Base-by-base conservation (phyloP, 2,113 vertebrate species). In the Alosa alosa region DNA sequence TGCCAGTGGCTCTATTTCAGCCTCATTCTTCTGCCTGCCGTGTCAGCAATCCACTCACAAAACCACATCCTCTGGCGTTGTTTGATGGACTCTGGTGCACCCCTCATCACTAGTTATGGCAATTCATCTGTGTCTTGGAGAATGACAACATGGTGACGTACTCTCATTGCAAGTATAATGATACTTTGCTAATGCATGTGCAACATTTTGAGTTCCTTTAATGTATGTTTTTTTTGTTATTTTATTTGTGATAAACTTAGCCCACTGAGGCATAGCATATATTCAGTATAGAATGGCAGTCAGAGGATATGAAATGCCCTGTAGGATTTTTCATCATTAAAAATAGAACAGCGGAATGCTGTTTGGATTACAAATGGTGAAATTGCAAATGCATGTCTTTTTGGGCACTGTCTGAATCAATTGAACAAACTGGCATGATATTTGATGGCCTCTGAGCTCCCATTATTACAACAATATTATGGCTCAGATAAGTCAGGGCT, bases 381-480 rank as follows among this genome's bases (percentile, higher is more conserved):
- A 89, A 92, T 89, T 92, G 86, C 82, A 88, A 92, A 91, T 90
- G 88, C 86, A 22, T 85, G 82, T 89, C 88, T 89, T 87, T 86
- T 85, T 39, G 39, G 41, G 87, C 84, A 85, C 90, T 94, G 93
- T 94, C 94, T 90, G 87, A 93, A 94, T 95, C 95, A 94, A 94
- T 94, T 94, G 91, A 93, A 92, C 90, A 93, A 93, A 94, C 91
- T 86, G 88, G 88, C 92, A 89, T 94, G 92, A 93, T 95, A 94
- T 94, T 93, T 94, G 91, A 94, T 94, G 92, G 92, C 91, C 90
- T 93, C 90, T 92, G 91, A 94, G 93, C 91, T 94, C 88, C 91
- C 94, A 92, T 96, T 95, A 94, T 95, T 94, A 92, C 92, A 94
- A 91, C 91, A 94, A 94, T 94, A 94, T 95, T 94, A 93, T 94